Base-by-base conservation (phyloP, 2,888 invertebrate species). In the Coelogynopora nodosa region DNA sequence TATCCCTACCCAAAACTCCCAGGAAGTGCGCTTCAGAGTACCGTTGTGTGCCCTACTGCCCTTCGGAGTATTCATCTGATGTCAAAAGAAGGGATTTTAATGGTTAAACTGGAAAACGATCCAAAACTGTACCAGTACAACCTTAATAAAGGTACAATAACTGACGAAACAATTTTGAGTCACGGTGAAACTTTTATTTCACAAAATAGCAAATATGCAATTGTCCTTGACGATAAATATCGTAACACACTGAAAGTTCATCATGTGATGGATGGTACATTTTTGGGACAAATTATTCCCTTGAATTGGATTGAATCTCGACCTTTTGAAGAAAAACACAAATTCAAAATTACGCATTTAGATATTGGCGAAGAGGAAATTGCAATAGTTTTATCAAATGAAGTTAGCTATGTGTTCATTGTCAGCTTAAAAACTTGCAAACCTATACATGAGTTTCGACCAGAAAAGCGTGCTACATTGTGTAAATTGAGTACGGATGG, bases 241-340 rank as follows among this genome's bases (percentile, higher is more conserved):
- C 90, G 90, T 88, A 91, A 90, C 84, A 88, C 90, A 0, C 89
- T 91, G 29, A 91, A 91, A 88, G 87, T 87, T 0, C 87, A 87
- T 30, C 13, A 74, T 1, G 67, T 28, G 26, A 5, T 10, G 0
- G 30, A 87, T 13, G 87, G 87, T 2, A 67, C 31, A 27, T 91
- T 90, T 87, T 84, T 90, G 5, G 91, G 91, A 1, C 91, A 91
- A 87, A 88, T 91, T n/a, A 90, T 91, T 23, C 90, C 91, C 0
- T 88, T 90, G 89, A 91, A 90, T 86, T 90, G 91, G 86, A 88
- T 91, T 1, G 89, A 90, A 30, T 84, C 89, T 74, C 89, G 90
- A 84, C 89, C 91, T 0, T 87, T 87, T 86, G 90, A 90, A 82
- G 90, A 90, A 84, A 90, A 89, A 85, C 90, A 90, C 88, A 89